Evolutionary conservation across 2,113 vertebrate species (phyloP).

Genomic region (Euleptes europaea): DNA sequence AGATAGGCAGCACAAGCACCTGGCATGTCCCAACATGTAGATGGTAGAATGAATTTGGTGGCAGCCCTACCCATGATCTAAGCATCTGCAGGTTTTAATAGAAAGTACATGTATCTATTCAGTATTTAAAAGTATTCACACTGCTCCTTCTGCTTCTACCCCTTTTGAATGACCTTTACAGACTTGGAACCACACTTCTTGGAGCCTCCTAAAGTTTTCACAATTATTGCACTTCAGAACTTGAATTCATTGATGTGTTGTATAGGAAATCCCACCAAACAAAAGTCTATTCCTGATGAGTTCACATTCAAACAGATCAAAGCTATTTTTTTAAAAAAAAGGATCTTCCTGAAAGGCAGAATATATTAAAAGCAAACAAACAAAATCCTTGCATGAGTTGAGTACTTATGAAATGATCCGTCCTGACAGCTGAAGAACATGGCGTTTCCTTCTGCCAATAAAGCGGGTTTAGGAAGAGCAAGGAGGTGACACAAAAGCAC

Average conservation of each 20-base stretch:
- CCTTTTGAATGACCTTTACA: slow-evolving; percentile 29
- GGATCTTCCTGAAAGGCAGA: slow-evolving; percentile 44
- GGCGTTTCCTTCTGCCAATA: slow-evolving; percentile 38
- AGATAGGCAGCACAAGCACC: too few species aligned
- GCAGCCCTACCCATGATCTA: too few species aligned
- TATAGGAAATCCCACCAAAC: slow-evolving; percentile 38
- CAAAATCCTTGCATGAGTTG: slow-evolving; percentile 45
- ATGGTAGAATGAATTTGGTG: too few species aligned
- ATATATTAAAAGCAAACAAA: slow-evolving; percentile 60
- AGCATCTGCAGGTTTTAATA: not conserved
- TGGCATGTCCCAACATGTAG: too few species aligned
- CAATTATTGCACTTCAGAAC: slow-evolving; percentile 24
- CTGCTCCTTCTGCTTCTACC: slow-evolving; percentile 14
- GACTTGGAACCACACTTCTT: slow-evolving; percentile 1
- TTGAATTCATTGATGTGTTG: slow-evolving; percentile 38
- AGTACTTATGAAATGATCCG: slow-evolving; percentile 43
- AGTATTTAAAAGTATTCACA: slow-evolving; percentile 5
- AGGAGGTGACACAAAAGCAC: slow-evolving; percentile 2
- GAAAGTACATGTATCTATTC: slow-evolving; percentile 6
- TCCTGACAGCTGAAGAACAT: slow-evolving; percentile 37
- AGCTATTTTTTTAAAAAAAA: slow-evolving; percentile 2
- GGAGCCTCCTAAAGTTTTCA: slow-evolving; percentile 38
- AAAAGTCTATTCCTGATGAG: slow-evolving; percentile 41
- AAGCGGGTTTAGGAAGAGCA: slow-evolving; percentile 4
- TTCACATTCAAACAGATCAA: slow-evolving; percentile 52